Conservation (phyloP, 2,113 vertebrate genomes). For the Chlorodrepanis virens region DNA sequence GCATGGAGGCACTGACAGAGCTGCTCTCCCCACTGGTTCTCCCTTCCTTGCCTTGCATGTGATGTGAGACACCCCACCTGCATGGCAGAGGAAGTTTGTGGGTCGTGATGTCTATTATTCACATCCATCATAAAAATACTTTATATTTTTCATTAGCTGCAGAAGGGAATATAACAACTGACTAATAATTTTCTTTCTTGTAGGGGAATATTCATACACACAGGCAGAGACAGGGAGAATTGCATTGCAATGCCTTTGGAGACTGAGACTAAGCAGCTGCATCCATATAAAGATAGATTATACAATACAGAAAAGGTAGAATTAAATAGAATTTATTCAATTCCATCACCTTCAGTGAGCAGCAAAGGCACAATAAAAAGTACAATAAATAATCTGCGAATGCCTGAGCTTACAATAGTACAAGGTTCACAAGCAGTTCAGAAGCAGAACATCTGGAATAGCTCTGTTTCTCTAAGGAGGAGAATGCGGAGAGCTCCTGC, state of each 20-base stretch:
- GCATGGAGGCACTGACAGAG: not conserved
- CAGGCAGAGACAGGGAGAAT: not conserved
- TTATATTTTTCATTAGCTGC: constrained; percentile 15
- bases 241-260: not conserved
- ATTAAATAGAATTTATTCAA: constrained; percentile 24
- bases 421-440: constrained; percentile 29
- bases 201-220: not conserved
- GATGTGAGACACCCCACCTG: not conserved
- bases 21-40: not conserved
- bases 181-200: not conserved
- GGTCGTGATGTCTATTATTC: not conserved
- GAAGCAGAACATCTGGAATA: not conserved
- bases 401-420: not conserved
- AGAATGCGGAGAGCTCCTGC: not conserved
- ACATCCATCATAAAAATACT: not conserved
- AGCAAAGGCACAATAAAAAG: constrained; percentile 12
- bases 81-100: not conserved
- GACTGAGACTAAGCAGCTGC: not conserved
- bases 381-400: not conserved
- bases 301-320: constrained; percentile 4
- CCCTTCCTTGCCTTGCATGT: not conserved
- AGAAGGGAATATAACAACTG: not conserved
- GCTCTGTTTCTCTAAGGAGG: constrained; percentile 1
- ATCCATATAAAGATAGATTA: not conserved
- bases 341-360: not conserved